phyloP scores from a whole-genome alignment of 2,797 vertebrate species.

The Scarus forsteni region DNA sequence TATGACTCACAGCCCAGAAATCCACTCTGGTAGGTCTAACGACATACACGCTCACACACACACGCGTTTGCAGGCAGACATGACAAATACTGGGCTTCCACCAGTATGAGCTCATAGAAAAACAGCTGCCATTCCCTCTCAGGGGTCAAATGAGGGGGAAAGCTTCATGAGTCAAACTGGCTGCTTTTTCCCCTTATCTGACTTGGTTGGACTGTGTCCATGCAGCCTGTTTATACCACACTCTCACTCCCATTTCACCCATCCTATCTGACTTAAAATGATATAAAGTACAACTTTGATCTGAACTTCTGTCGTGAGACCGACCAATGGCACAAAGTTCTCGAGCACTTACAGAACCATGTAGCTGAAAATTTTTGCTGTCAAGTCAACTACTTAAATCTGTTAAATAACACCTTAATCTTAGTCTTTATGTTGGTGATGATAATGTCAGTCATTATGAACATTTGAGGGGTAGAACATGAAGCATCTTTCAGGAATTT shows the following conservation, averaged over 20 bases:
- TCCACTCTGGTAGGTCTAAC: constrained; percentile 56
- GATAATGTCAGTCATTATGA: too few relatives aligned
- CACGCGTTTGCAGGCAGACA: constrained; percentile 41
- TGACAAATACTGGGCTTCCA: constrained; percentile 75
- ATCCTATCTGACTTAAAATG: neutral
- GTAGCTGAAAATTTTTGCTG: neutral
- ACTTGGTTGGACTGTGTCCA: constrained; percentile 16
- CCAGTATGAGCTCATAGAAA: constrained; percentile 74
- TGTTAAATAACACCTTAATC: too few relatives aligned
- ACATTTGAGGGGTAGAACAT: too few relatives aligned
- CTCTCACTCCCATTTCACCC: neutral
- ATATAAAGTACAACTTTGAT: neutral
- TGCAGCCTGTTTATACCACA: constrained; percentile 1
- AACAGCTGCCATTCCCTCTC: constrained; percentile 71
- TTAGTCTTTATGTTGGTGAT: too few relatives aligned
- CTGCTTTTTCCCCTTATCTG: constrained; percentile 23
- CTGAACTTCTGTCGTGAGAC: neutral
- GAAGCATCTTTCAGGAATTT: too few relatives aligned
- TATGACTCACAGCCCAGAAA: constrained; percentile 73
- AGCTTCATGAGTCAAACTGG: constrained; percentile 24
- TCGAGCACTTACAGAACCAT: neutral
- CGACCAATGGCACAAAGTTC: neutral
- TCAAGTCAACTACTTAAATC: too few relatives aligned
- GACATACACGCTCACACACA: constrained; percentile 42
- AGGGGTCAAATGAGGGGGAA: constrained; percentile 63